Conservation (phyloP, 2,797 vertebrate species). For the Orestias chungarensis region DNA sequence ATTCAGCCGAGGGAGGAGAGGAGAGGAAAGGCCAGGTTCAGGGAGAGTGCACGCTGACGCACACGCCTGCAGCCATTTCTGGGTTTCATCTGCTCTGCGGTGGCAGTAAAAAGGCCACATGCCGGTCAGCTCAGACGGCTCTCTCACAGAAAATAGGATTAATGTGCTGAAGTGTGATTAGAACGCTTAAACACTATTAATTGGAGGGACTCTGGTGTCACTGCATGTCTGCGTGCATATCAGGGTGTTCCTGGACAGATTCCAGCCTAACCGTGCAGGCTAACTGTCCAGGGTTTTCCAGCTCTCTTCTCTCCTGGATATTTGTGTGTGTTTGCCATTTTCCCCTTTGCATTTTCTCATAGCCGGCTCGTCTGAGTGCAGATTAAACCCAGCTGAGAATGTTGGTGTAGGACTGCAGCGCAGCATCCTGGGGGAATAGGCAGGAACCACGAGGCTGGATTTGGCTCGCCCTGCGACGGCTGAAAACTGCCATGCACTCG, state of each 20-base stretch:
- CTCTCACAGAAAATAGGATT: slow-evolving; percentile 99
- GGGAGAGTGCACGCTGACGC: slow-evolving; percentile 91
- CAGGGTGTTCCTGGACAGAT: slow-evolving; percentile 84
- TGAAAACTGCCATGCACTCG: slow-evolving; percentile 91
- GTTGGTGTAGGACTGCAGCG: slow-evolving; percentile 90
- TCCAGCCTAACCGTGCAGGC: slow-evolving; percentile 90
- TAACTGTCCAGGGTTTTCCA: slow-evolving; percentile 90
- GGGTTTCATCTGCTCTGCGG: slow-evolving; percentile 94
- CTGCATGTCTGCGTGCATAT: slow-evolving; percentile 36
- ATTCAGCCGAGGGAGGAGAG: slow-evolving; percentile 74
- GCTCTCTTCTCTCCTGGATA: slow-evolving; percentile 82
- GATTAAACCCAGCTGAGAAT: slow-evolving; percentile 99
- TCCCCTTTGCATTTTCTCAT: slow-evolving; percentile 90
- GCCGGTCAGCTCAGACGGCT: slow-evolving; percentile 91
- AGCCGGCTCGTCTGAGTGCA: slow-evolving; percentile 99
- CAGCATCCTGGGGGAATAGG: slow-evolving; percentile 92
- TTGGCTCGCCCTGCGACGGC: slow-evolving; percentile 86
- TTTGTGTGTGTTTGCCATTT: slow-evolving; percentile 40
- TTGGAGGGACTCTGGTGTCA: slow-evolving; percentile 87
- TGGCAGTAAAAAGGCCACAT: slow-evolving; percentile 93
- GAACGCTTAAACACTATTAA: slow-evolving; percentile 99
- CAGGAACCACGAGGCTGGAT: slow-evolving; percentile 96
- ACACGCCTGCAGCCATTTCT: slow-evolving; percentile 85
- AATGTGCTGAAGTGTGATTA: slow-evolving; percentile 99
- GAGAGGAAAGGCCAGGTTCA: slow-evolving; percentile 90